A percentile compares a stretch with the other conserved stretches of the same genome.
Evolutionary conservation across 2,888 invertebrate species (phyloP).

Genomic region (Baccha elongata): DNA sequence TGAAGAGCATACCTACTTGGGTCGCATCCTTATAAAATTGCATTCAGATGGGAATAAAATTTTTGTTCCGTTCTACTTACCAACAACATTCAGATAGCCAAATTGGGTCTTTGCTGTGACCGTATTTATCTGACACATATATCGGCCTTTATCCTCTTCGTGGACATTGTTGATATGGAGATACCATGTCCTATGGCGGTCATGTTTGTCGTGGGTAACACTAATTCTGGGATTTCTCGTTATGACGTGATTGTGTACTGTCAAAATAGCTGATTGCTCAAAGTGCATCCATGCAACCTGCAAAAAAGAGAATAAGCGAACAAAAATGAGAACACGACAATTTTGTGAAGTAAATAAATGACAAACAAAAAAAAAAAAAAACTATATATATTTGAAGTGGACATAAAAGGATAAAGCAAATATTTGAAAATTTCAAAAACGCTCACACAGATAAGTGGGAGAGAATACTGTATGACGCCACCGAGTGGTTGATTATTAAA

Average conservation of each 20-base stretch:
- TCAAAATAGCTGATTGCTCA: slow-evolving; percentile 95
- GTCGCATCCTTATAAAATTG: not conserved
- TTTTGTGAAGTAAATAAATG: slow-evolving; percentile 16
- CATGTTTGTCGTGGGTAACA: slow-evolving; percentile 94
- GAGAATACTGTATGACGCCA: not conserved
- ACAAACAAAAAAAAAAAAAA: not conserved
- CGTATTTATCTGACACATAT: slow-evolving; percentile 97
- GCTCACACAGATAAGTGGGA: not conserved
- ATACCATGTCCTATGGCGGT: slow-evolving; percentile 93
- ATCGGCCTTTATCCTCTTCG: slow-evolving; percentile 94
- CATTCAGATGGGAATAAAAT: slow-evolving; percentile 10
- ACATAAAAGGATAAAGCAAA: slow-evolving; percentile 45
- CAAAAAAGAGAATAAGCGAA: slow-evolving; percentile 75
- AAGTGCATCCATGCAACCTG: slow-evolving; percentile 98
- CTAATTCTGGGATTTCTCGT: slow-evolving; percentile 95
- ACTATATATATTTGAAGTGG: not conserved
- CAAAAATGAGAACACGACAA: not conserved
- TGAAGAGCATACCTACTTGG: slow-evolving; percentile 3
- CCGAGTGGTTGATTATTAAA: slow-evolving; percentile 1
- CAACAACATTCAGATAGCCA: slow-evolving; percentile 95
- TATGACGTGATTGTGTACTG: slow-evolving; percentile 96
- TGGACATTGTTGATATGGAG: slow-evolving; percentile 95
- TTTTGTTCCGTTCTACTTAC: slow-evolving; percentile 85
- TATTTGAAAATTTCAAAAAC: slow-evolving; percentile 42
- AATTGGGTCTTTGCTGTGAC: slow-evolving; percentile 96